Conservation (phyloP, 2,113 vertebrate genomes). For the Chinchilla lanigera region DNA sequence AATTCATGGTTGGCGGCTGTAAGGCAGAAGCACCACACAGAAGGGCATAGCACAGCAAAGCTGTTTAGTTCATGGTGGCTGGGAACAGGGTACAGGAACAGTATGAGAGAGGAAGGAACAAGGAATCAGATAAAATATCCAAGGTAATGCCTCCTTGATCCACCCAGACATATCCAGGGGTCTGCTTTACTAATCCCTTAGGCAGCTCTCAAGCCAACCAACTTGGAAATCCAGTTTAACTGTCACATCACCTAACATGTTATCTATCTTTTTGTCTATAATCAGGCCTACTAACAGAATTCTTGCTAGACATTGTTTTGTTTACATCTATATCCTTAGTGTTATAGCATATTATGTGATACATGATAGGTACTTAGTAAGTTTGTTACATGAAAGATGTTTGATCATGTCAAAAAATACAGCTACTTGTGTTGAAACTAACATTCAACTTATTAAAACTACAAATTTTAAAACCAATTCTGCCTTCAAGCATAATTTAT, state of each 20-base stretch:
- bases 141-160: not conserved
- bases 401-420: not conserved
- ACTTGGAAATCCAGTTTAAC: not conserved
- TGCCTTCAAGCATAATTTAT: slow-evolving; percentile 17
- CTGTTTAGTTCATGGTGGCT: not conserved
- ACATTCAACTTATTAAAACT: not conserved
- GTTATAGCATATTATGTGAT: not conserved
- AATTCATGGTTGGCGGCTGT: not conserved
- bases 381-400: not conserved
- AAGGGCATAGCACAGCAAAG: not conserved
- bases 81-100: not conserved
- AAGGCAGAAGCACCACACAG: not conserved
- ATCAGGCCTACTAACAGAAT: not conserved
- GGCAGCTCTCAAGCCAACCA: not conserved
- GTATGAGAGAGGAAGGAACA: not conserved
- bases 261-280: not conserved
- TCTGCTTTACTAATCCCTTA: not conserved
- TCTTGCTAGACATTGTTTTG: not conserved
- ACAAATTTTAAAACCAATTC: slow-evolving; percentile 23
- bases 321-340: not conserved
- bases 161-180: not conserved
- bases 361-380: not conserved
- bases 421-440: not conserved
- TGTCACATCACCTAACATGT: not conserved
- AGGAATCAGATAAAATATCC: not conserved